These are phyloP conservation scores for Smutsia gigantea DNA, from an alignment of 2,797 vertebrate genomes.

Conservation along the genomic window DNA sequence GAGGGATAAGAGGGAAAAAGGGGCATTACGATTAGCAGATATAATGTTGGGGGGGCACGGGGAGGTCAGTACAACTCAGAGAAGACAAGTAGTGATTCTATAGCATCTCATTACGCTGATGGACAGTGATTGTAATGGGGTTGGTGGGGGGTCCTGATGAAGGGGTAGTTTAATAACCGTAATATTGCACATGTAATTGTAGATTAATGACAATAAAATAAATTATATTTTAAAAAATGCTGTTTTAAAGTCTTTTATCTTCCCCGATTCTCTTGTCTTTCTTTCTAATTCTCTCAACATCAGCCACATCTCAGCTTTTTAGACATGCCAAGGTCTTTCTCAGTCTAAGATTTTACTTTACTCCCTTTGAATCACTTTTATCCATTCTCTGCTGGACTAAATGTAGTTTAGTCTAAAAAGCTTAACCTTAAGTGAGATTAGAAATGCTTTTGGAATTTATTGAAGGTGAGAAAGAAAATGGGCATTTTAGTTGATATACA, in stretches of 20 bases:
- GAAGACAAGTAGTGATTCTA: too few relatives aligned
- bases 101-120: too few relatives aligned
- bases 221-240: too few relatives aligned
- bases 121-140: too few relatives aligned
- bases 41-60: too few relatives aligned
- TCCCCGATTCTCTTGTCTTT: neutral
- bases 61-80: too few relatives aligned
- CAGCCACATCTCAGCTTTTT: neutral
- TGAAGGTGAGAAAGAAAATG: constrained; percentile 12
- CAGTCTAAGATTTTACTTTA: neutral
- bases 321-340: neutral
- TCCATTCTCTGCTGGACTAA: neutral
- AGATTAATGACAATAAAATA: too few relatives aligned
- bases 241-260: neutral
- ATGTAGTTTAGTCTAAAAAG: constrained; percentile 9
- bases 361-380: neutral
- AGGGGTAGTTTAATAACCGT: too few relatives aligned
- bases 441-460: neutral
- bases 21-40: too few relatives aligned
- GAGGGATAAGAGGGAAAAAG: too few relatives aligned
- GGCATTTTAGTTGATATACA: neutral
- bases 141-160: too few relatives aligned
- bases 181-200: too few relatives aligned
- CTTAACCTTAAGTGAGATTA: neutral
- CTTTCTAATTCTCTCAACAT: neutral